These are phyloP conservation scores for Luperina nickerlii DNA, from an alignment of 2,888 invertebrate species.

Conservation along the genomic window DNA sequence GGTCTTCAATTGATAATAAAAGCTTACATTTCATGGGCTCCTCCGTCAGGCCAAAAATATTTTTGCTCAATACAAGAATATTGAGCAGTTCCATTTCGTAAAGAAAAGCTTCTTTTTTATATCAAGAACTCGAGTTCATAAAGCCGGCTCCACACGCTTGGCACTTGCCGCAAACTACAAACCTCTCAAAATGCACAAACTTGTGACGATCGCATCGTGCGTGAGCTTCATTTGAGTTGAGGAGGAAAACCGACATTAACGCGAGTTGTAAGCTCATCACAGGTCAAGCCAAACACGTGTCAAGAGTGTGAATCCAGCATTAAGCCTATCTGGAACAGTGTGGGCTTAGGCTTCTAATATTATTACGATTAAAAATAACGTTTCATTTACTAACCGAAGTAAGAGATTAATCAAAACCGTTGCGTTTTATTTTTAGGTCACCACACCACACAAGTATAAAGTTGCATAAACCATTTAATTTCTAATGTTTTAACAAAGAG, in stretches of 20 bases:
- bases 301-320: background rate
- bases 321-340: no score
- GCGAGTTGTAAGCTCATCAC: background rate
- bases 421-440: no score
- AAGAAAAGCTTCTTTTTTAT: background rate
- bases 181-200: background rate
- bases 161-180: background rate
- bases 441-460: no score
- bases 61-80: background rate
- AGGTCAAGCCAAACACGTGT: background rate
- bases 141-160: background rate
- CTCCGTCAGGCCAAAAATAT: background rate
- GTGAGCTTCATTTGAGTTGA: background rate
- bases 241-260: background rate
- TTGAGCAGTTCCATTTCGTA: background rate
- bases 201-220: background rate
- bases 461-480: no score
- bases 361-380: no score
- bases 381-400: no score
- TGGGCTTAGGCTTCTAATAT: no score
- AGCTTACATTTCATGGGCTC: background rate
- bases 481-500: no score
- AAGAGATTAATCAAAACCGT: no score
- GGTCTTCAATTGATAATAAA: background rate
- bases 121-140: background rate